Evolutionary conservation across 2,888 invertebrate genomes (phyloP), one percentile per base, ranked within the genome.

Genomic region (Parnassius mnemosyne): DNA sequence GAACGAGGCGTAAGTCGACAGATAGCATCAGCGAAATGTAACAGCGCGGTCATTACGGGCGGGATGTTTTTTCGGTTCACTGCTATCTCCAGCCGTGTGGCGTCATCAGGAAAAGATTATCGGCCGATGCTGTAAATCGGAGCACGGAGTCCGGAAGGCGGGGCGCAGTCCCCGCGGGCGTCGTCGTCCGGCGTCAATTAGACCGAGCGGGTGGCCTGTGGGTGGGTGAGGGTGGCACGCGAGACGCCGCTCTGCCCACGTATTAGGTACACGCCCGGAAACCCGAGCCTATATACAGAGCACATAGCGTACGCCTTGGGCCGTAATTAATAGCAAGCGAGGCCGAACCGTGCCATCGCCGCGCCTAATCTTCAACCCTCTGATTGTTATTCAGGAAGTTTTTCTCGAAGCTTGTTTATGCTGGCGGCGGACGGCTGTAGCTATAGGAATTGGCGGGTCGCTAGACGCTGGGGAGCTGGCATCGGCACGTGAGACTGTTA

Each of bases 81-180:
- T 13, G 55, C 47, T 53, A 61, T 53, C 46, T 57, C 53, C 44
- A 42, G 61, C 46, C 49, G 53, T 43, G 25, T 62, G 70, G 65
- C 70, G 85, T 86, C 87, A 87, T 88, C 87, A 85, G 85, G 87
- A 87, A 88, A 87, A 89, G 88, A 89, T 89, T 89, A 89, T 88
- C 87, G 82, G 84, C 68, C 76, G 80, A 80, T 83, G 90, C 85
- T 85, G 90, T 89, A 85, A 88, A 86, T 86, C 84, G 80, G 76
- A 79, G 74, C 76, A 68, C 68, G 72, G 71, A 73, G 78, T 65
- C 81, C 84, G 87, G 86, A 85, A 83, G 83, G 71, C 82, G 82
- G 80, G 69, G 80, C 71, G 78, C 74, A 76, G 81, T 81, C 85
- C 86, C 87, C 82, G 83, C 85, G 86, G 87, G 84, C 83, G 84